phyloP scores from a whole-genome alignment of 2,888 invertebrate species.

The Cheilosia scutellata region DNA sequence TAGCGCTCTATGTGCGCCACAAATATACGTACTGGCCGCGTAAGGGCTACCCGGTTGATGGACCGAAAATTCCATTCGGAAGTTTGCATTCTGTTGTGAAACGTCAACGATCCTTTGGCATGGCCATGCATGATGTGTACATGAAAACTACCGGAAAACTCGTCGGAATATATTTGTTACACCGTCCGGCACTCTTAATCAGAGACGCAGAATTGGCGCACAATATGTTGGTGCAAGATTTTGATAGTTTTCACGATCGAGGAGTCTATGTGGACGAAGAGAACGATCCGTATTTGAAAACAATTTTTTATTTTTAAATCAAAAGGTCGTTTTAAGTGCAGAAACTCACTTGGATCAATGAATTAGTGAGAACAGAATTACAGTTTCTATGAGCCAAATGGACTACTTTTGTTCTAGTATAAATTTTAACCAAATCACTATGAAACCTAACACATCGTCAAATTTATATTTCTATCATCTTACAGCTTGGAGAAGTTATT shows the following conservation, averaged over 20 bases:
- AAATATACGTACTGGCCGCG: constrained; percentile 81
- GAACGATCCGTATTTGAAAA: constrained; percentile 87
- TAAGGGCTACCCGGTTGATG: constrained; percentile 83
- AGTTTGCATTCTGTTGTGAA: constrained; percentile 86
- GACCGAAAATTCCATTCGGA: constrained; percentile 88
- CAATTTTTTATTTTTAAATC: no score
- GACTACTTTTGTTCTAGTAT: no score
- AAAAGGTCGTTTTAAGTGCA: no score
- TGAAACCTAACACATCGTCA: not conserved
- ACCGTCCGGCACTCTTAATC: constrained; percentile 87
- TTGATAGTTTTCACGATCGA: constrained; percentile 88
- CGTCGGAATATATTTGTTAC: constrained; percentile 87
- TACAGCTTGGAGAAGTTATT: constrained; percentile 78
- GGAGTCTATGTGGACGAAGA: constrained; percentile 86
- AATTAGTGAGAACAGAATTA: no score
- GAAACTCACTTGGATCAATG: no score
- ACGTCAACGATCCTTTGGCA: constrained; percentile 86
- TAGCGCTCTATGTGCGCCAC: constrained; percentile 80
- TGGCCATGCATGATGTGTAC: constrained; percentile 87
- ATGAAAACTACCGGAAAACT: constrained; percentile 82
- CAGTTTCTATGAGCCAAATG: no score
- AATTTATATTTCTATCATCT: not conserved
- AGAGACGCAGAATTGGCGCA: constrained; percentile 87
- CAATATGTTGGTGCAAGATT: constrained; percentile 87
- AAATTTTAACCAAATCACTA: no score